These are phyloP conservation scores for Augochlora pura DNA, from an alignment of 1,140 invertebrate genomes.

Conservation along the genomic window DNA sequence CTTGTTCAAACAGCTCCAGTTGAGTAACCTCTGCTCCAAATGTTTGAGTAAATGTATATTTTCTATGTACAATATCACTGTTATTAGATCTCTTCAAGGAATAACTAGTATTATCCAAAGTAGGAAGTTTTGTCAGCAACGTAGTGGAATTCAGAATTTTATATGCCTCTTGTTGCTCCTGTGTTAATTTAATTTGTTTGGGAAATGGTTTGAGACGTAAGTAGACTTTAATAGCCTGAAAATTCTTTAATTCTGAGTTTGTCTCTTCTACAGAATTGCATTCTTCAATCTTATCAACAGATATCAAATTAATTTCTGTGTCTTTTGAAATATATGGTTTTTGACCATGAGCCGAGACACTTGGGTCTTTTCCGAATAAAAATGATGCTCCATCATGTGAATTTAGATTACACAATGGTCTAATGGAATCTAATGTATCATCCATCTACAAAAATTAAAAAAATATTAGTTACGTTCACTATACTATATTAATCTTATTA, in stretches of 20 bases:
- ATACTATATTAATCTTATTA: no score
- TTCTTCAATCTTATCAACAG: conserved; percentile 66
- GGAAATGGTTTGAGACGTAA: conserved; percentile 80
- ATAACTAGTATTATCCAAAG: conserved; percentile 69
- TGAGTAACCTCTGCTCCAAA: conserved; percentile 83
- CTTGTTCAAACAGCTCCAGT: conserved; percentile 82
- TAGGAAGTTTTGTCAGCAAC: conserved; percentile 72
- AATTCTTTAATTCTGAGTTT: conserved; percentile 25
- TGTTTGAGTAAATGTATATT: conserved; percentile 85
- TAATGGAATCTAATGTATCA: conserved; percentile 62
- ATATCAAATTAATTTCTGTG: conserved; percentile 71
- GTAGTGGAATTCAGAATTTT: conserved; percentile 70
- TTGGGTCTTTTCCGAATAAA: conserved; percentile 76
- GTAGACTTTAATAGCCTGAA: conserved; percentile 79
- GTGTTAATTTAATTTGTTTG: conserved; percentile 62
- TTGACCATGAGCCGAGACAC: conserved; percentile 73
- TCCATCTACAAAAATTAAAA: conserved; percentile 57
- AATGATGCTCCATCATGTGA: conserved; percentile 68
- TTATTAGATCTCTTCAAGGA: conserved; percentile 69
- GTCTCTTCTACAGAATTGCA: conserved; percentile 7
- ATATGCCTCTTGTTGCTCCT: conserved; percentile 68
- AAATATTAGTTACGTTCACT: background rate
- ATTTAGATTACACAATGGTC: conserved; percentile 35
- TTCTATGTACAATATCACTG: conserved; percentile 76
- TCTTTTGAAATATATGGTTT: conserved; percentile 63